Percentiles rank a stretch among this genome's conserved stretches.
phyloP scores from a whole-genome alignment of 2,797 vertebrate species.

The Ptychobarbus kaznakovi region DNA sequence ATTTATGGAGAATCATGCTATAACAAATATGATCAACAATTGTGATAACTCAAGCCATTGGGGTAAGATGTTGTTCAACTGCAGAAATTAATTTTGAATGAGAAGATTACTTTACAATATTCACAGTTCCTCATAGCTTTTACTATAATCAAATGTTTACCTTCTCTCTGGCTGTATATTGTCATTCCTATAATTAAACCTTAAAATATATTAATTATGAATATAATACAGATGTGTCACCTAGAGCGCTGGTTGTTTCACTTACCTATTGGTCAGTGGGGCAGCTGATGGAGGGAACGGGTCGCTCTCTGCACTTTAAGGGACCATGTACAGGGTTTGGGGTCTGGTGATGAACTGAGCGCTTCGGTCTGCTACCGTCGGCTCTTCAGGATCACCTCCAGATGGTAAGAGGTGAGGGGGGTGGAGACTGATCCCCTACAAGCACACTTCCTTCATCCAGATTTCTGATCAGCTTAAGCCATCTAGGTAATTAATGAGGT shows the following conservation, averaged over 20 bases:
- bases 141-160: background rate
- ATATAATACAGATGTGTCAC: background rate
- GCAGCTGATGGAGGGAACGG: conserved; percentile 23
- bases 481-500: conserved; percentile 35
- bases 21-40: background rate
- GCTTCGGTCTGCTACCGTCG: background rate
- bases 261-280: conserved; percentile 27
- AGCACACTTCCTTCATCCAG: conserved; percentile 30
- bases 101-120: background rate
- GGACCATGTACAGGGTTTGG: conserved; percentile 30
- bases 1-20: background rate
- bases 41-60: background rate
- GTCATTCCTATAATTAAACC: too few relatives aligned
- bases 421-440: conserved; percentile 44
- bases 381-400: conserved; percentile 43
- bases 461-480: conserved; percentile 48
- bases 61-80: background rate
- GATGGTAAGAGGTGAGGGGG: conserved; percentile 25
- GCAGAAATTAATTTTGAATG: background rate
- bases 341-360: conserved; percentile 17
- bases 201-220: too few relatives aligned
- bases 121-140: background rate
- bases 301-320: conserved; percentile 14
- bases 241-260: background rate
- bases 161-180: background rate